Evolutionary conservation across 2,797 vertebrate genomes (phyloP), one percentile per base, ranked within the genome.

Genomic region (Urocyon cinereoargenteus): DNA sequence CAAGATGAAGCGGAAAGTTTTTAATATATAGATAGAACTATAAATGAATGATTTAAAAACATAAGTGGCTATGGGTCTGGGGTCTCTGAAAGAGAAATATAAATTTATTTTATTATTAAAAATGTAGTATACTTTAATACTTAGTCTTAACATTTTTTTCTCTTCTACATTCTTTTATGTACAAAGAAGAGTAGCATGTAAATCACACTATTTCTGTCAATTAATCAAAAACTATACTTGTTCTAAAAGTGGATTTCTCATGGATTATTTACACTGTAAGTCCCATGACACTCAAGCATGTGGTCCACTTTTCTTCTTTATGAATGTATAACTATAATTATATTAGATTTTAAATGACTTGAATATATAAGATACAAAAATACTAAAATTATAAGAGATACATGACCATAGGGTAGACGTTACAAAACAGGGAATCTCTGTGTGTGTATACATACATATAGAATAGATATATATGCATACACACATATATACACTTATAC

Each of bases 171-270:
- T 51, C 13, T 91, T 91, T 95, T 84, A 51, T 31, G 22, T 83
- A 70, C 51, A 96, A 94, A 96, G 36, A 90, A 14, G 83, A 70
- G 18, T 45, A 83, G 7, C 19, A 92, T 15, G 3, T 72, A 82
- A 92, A 73, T 94, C 21, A 89, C 24, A n/a, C 66, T 84, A 73
- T 81, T 91, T 73, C 36, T 94, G 28, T 68, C 62, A 89, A 82
- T 91, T 88, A 96, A 90, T 82, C 22, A 92, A 94, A 93, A 91
- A 12, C 16, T 86, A 19, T 40, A 68, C 31, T 94, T 89, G 78
- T 89, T 72, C 51, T 59, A 84, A 95, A 90, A 92, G 62, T 94
- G 15, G 6, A 89, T 70, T 51, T 92, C 9, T 89, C 68, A 61
- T 95, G 22, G 72, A 77, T 92, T 92, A 90, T 97, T 95, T 96